Conservation (phyloP, 2,113 vertebrate genomes). For the Phyllostomus discolor region DNA sequence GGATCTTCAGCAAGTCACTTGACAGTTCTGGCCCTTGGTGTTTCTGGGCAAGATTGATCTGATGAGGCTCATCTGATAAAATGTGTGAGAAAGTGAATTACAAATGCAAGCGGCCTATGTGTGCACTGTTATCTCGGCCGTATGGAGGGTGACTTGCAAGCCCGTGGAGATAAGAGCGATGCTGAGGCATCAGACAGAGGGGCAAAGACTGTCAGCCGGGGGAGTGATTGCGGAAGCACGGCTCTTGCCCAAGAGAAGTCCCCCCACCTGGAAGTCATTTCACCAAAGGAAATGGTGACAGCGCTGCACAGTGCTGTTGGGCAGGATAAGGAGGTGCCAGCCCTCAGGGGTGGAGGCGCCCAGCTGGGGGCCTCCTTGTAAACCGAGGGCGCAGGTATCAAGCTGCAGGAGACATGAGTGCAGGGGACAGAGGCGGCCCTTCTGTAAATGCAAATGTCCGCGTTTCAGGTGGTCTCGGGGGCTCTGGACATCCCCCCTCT, state of each 20-base stretch:
- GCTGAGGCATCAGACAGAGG: not conserved
- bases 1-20: not conserved
- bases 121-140: not conserved
- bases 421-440: not conserved
- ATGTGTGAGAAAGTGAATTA: not conserved
- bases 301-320: constrained; percentile 8
- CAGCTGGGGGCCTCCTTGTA: not conserved
- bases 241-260: constrained; percentile 42
- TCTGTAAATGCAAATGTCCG: not conserved
- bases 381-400: not conserved
- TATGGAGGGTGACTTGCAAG: not conserved
- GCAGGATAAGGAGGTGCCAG: constrained; percentile 47
- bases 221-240: not conserved
- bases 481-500: not conserved
- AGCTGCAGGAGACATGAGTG: constrained; percentile 2
- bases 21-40: not conserved
- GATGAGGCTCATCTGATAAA: not conserved
- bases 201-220: not conserved
- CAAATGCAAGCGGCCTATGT: not conserved
- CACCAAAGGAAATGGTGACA: constrained; percentile 45
- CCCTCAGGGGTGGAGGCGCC: not conserved
- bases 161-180: not conserved
- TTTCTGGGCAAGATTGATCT: not conserved
- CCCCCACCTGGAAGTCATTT: constrained; percentile 6
- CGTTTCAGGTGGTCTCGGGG: not conserved